phyloP scores from a whole-genome alignment of 2,888 invertebrate species.

The Meiosimyza platycephala region DNA sequence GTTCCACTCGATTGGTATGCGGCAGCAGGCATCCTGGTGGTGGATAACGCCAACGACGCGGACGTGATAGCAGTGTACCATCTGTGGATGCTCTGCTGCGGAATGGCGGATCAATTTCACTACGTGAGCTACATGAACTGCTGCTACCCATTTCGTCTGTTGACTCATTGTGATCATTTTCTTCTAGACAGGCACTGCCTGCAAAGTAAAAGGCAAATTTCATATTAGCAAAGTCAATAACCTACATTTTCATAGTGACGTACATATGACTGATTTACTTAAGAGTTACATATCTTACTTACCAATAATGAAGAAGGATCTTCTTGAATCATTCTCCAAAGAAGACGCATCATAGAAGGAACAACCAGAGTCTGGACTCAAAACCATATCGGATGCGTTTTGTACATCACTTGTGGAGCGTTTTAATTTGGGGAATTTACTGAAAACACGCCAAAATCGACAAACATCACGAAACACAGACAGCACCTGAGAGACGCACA shows the following conservation, averaged over 20 bases:
- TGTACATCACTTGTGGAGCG: constrained; percentile 72
- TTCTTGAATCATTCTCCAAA: constrained; percentile 54
- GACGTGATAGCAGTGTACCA: constrained; percentile 72
- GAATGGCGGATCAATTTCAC: constrained; percentile 71
- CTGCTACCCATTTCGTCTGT: constrained; percentile 68
- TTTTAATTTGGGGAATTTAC: constrained; percentile 75
- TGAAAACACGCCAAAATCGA: constrained; percentile 79
- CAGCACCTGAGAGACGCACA: constrained; percentile 71
- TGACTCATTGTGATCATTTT: constrained; percentile 72
- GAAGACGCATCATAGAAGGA: constrained; percentile 66
- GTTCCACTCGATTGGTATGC: constrained; percentile 70
- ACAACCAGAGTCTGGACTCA: constrained; percentile 69
- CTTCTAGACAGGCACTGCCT: constrained; percentile 75
- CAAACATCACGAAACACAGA: constrained; percentile 82
- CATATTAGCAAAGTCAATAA: too few species aligned
- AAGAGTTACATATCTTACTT: constrained; percentile 27
- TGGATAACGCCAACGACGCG: constrained; percentile 72
- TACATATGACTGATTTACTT: too few species aligned
- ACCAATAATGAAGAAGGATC: constrained; percentile 64
- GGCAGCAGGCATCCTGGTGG: constrained; percentile 68
- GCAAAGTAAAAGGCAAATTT: constrained; percentile 33
- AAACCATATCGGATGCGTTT: constrained; percentile 67
- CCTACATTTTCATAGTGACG: too few species aligned
- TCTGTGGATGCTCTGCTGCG: constrained; percentile 82
- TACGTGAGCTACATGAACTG: constrained; percentile 66